phyloP scores from a whole-genome alignment of 2,797 vertebrate genomes.

The Eulemur mongoz region DNA sequence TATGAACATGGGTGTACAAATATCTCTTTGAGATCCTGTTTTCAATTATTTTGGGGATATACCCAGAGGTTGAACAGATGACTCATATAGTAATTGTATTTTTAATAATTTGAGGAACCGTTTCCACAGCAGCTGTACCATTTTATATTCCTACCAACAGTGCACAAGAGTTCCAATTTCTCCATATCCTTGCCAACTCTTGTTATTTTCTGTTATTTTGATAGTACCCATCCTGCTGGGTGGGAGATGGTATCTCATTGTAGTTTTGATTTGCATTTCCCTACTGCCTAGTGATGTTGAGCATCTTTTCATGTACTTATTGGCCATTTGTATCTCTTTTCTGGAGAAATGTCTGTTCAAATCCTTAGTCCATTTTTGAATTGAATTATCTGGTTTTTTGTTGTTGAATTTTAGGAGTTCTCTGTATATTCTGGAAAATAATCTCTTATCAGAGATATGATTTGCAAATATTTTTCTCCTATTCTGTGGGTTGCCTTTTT shows the following conservation, averaged over 20 bases:
- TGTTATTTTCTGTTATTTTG: neutral
- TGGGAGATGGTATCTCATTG: too few species aligned
- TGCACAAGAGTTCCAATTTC: neutral
- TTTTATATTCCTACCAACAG: neutral
- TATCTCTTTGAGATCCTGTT: neutral
- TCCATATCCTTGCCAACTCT: neutral
- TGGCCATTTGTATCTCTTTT: neutral
- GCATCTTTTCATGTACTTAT: neutral
- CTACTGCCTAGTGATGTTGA: neutral
- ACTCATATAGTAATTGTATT: neutral
- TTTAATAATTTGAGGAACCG: neutral
- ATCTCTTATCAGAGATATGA: neutral
- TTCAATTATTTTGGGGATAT: neutral
- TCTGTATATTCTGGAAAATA: neutral
- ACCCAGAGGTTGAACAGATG: neutral
- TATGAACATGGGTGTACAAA: neutral
- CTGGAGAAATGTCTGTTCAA: neutral
- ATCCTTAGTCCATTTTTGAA: neutral
- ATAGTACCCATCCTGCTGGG: neutral
- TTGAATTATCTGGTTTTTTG: neutral
- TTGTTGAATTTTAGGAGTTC: neutral
- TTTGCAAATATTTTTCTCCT: neutral
- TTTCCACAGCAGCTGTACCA: neutral
- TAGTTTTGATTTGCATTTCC: neutral
- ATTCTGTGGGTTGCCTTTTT: neutral